These are phyloP conservation scores for Pseudococcus jackbeardsleyi DNA, from an alignment of 2,888 invertebrate species.

Conservation along the genomic window DNA sequence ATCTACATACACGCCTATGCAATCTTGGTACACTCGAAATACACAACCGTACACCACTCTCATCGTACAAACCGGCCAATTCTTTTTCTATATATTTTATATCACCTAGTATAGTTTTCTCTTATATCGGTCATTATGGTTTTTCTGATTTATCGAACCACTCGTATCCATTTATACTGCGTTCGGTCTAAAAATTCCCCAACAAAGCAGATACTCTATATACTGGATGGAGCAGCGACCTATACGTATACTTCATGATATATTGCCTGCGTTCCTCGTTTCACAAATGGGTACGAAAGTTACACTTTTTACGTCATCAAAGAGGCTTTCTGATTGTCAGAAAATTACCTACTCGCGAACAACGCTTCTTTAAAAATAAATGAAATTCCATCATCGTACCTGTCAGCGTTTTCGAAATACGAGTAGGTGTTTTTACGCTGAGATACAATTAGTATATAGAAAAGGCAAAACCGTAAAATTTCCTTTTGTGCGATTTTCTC, in stretches of 20 bases:
- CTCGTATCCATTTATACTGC: slow-evolving; percentile 31
- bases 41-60: not conserved
- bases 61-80: not conserved
- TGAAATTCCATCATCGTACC: slow-evolving; percentile 35
- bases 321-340: slow-evolving; percentile 12
- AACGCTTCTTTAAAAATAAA: slow-evolving; percentile 3
- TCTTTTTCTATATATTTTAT: slow-evolving; percentile 7
- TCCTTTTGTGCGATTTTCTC: not conserved
- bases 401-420: slow-evolving; percentile 25
- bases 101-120: slow-evolving; percentile 25
- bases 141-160: slow-evolving; percentile 38
- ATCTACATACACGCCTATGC: slow-evolving; percentile 22
- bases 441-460: slow-evolving; percentile 25
- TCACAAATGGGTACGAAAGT: not conserved
- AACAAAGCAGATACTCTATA: slow-evolving; percentile 20
- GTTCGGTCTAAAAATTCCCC: slow-evolving; percentile 18
- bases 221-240: not conserved
- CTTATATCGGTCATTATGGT: slow-evolving; percentile 11
- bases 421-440: slow-evolving; percentile 3
- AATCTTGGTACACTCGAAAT: slow-evolving; percentile 34
- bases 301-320: slow-evolving; percentile 25
- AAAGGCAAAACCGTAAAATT: not conserved
- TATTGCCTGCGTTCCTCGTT: slow-evolving; percentile 10
- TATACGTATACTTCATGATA: slow-evolving; percentile 2
- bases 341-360: slow-evolving; percentile 23